These are phyloP conservation scores for Gasterosteus nipponicus DNA, from an alignment of 2,113 vertebrate species.

Conservation along the genomic window DNA sequence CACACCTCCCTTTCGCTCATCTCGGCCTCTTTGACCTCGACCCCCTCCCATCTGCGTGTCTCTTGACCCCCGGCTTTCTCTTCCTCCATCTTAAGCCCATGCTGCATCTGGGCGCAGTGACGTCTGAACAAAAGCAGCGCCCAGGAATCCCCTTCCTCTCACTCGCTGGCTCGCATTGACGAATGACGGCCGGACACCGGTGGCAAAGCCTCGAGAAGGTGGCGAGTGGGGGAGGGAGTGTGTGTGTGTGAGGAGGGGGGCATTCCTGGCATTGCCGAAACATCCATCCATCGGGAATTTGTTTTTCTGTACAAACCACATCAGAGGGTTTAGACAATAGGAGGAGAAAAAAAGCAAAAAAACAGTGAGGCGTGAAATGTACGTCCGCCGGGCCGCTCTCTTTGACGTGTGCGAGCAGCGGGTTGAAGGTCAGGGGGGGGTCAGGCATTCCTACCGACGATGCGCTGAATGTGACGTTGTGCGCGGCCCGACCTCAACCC, in stretches of 20 bases:
- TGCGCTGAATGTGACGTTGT: slow-evolving; percentile 61
- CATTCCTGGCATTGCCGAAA: slow-evolving; percentile 20
- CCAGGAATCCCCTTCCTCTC: slow-evolving; percentile 21
- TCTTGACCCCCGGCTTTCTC: slow-evolving; percentile 47
- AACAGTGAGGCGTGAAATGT: slow-evolving; percentile 5
- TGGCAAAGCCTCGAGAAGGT: slow-evolving; percentile 18
- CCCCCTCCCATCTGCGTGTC: slow-evolving; percentile 42
- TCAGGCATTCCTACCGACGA: slow-evolving; percentile 51
- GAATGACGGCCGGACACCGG: slow-evolving; percentile 18
- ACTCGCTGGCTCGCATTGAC: background rate
- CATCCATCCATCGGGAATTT: background rate
- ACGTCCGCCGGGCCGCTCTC: background rate
- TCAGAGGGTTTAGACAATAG: slow-evolving; percentile 12
- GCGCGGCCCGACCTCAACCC: slow-evolving; percentile 57
- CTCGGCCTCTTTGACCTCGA: slow-evolving; percentile 35
- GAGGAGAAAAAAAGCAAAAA: slow-evolving; percentile 21
- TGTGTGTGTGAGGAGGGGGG: slow-evolving; percentile 6
- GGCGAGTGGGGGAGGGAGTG: slow-evolving; percentile 17
- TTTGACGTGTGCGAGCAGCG: slow-evolving; percentile 3
- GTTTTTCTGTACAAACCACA: slow-evolving; percentile 17
- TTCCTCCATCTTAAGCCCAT: slow-evolving; percentile 42
- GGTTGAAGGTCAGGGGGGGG: background rate
- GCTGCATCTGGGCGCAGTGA: slow-evolving; percentile 52
- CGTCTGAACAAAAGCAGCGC: slow-evolving; percentile 57
- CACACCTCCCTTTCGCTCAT: slow-evolving; percentile 62